phyloP scores from a whole-genome alignment of 1,140 invertebrate genomes.

The Antheraea pernyi region DNA sequence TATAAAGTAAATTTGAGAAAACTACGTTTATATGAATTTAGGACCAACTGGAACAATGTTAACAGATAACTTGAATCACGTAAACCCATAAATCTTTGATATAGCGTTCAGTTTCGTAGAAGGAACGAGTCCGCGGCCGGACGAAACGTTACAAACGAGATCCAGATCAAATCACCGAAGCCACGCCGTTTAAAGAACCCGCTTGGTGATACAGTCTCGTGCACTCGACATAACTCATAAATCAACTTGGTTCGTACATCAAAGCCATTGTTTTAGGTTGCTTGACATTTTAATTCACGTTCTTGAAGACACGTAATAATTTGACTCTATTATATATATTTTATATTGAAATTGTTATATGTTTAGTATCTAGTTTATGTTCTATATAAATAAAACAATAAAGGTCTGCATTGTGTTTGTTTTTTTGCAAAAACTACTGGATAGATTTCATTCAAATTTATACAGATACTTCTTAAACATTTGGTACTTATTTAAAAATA shows the following conservation, averaged over 20 bases:
- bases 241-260: background rate
- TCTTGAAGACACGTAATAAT: background rate
- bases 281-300: background rate
- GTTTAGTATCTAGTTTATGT: background rate
- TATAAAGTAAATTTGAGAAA: no score
- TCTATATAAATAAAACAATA: background rate
- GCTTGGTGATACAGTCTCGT: slow-evolving; percentile 1
- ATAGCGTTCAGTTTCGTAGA: slow-evolving; percentile 24
- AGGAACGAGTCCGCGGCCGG: slow-evolving; percentile 11
- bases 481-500: no score
- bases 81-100: slow-evolving; percentile 24
- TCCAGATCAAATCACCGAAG: slow-evolving; percentile 22
- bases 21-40: background rate
- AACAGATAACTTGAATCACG: slow-evolving; percentile 15
- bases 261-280: slow-evolving; percentile 7
- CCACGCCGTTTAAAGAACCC: slow-evolving; percentile 4
- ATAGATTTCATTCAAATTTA: no score
- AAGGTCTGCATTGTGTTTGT: no score
- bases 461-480: no score
- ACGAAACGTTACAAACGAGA: slow-evolving; percentile 18
- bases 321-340: background rate
- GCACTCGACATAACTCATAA: background rate
- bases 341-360: background rate
- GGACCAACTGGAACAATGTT: background rate
- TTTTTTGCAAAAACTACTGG: no score